These are phyloP conservation scores for Podotricha telesiphe DNA, from an alignment of 2,888 invertebrate genomes.

Conservation along the genomic window DNA sequence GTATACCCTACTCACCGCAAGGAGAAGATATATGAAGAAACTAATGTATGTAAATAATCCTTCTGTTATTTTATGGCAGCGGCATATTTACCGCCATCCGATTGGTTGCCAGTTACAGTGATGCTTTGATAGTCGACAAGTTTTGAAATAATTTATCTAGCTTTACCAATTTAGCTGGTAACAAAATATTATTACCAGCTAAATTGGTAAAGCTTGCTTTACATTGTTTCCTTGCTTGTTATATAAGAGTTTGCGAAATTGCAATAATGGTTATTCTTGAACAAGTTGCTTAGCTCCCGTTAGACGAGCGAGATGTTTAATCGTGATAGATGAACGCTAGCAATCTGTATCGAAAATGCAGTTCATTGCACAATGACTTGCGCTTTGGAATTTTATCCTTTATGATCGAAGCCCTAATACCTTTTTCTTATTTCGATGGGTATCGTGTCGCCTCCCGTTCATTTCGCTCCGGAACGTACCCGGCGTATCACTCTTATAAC, in stretches of 20 bases:
- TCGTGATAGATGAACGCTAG: constrained; percentile 60
- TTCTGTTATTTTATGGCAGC: constrained; percentile 28
- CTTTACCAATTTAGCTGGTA: not conserved
- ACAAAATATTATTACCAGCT: too few species aligned
- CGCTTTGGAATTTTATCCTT: constrained; percentile 32
- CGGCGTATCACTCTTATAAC: constrained; percentile 33
- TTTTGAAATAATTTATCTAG: not conserved
- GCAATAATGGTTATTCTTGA: constrained; percentile 40
- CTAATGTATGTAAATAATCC: constrained; percentile 82
- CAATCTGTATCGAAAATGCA: constrained; percentile 49
- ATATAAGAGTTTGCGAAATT: constrained; percentile 37
- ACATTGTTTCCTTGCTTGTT: constrained; percentile 25
- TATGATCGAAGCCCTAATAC: constrained; percentile 25
- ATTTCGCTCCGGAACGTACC: constrained; percentile 45
- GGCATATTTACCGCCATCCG: constrained; percentile 8
- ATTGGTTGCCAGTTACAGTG: not conserved
- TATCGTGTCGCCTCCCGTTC: constrained; percentile 36
- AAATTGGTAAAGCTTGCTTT: too few species aligned
- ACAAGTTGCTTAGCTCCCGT: constrained; percentile 52
- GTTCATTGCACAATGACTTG: constrained; percentile 31
- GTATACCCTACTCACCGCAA: constrained; percentile 84
- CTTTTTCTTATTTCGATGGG: constrained; percentile 8
- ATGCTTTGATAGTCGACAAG: not conserved
- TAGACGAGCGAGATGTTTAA: constrained; percentile 57
- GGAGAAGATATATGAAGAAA: constrained; percentile 87